phyloP scores from a whole-genome alignment of 2,888 invertebrate genomes.

The Caradrina clavipalpis region DNA sequence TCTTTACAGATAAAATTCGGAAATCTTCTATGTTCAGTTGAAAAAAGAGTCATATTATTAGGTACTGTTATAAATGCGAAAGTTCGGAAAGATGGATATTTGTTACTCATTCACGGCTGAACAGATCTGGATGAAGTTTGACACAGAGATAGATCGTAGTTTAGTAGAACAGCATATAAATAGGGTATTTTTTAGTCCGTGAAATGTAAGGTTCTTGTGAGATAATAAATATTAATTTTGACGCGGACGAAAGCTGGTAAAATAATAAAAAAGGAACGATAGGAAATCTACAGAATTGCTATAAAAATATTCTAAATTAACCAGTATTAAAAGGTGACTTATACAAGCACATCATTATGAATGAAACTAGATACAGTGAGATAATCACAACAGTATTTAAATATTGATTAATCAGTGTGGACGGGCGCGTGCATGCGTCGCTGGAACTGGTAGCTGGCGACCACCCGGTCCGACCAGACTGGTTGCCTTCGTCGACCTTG shows the following conservation, averaged over 20 bases:
- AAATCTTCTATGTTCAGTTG: slow-evolving; percentile 8
- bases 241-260: too few species aligned
- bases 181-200: too few species aligned
- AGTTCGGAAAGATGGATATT: too few species aligned
- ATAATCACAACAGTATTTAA: slow-evolving; percentile 36
- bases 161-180: too few species aligned
- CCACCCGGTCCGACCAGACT: slow-evolving; percentile 71
- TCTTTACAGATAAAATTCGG: neutral
- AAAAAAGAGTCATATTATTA: too few species aligned
- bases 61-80: too few species aligned
- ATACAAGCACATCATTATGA: slow-evolving; percentile 26
- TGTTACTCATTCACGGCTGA: too few species aligned
- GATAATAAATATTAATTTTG: too few species aligned
- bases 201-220: too few species aligned
- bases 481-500: slow-evolving; percentile 76
- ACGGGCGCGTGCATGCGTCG: slow-evolving; percentile 49
- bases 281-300: neutral
- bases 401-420: slow-evolving; percentile 55
- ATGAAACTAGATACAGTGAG: slow-evolving; percentile 49
- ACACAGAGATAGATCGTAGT: too few species aligned
- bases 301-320: slow-evolving; percentile 12
- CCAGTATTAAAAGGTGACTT: slow-evolving; percentile 27
- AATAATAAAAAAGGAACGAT: neutral
- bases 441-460: slow-evolving; percentile 62
- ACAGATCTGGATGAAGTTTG: too few species aligned